A percentile compares a stretch with the other conserved stretches of the same genome.
These are phyloP conservation scores for Bombyx huttoni DNA, from an alignment of 2,888 invertebrate genomes.

Conservation along the genomic window DNA sequence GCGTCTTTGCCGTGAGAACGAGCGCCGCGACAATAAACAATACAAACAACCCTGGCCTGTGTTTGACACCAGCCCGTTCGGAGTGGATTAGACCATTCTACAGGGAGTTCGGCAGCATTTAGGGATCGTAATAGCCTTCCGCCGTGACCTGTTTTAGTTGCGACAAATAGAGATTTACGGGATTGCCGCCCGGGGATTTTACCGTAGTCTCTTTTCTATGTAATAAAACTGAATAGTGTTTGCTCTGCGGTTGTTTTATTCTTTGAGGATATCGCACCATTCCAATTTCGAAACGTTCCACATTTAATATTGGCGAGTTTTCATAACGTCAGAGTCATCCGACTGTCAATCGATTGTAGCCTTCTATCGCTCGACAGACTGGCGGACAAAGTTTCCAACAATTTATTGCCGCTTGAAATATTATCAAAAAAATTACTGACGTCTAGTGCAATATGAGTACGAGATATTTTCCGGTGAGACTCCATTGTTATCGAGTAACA, in stretches of 20 bases:
- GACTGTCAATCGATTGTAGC: slow-evolving; percentile 39
- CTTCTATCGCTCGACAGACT: slow-evolving; percentile 34
- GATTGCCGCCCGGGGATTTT: slow-evolving; percentile 52
- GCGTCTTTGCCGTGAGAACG: slow-evolving; percentile 60
- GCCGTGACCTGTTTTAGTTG: slow-evolving; percentile 71
- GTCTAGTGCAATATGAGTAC: slow-evolving; percentile 1
- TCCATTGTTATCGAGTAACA: too few relatives aligned
- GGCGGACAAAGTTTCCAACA: slow-evolving; percentile 49
- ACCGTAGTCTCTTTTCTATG: slow-evolving; percentile 34
- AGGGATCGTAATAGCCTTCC: slow-evolving; percentile 69
- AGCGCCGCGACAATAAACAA: slow-evolving; percentile 69
- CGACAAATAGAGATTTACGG: slow-evolving; percentile 72
- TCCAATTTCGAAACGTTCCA: slow-evolving; percentile 13
- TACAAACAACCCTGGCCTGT: slow-evolving; percentile 69
- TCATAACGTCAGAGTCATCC: slow-evolving; percentile 26
- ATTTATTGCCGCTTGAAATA: slow-evolving; percentile 52
- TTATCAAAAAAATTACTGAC: slow-evolving; percentile 35
- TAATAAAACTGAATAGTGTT: slow-evolving; percentile 65
- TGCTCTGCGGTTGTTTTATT: slow-evolving; percentile 48
- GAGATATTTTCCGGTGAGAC: too few relatives aligned
- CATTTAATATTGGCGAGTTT: slow-evolving; percentile 25
- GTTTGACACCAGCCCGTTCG: slow-evolving; percentile 70
- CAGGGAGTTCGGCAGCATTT: slow-evolving; percentile 69
- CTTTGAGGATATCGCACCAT: slow-evolving; percentile 21
- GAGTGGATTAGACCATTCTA: slow-evolving; percentile 68